Conservation (phyloP, 2,113 vertebrate species). For the Megalops atlanticus region DNA sequence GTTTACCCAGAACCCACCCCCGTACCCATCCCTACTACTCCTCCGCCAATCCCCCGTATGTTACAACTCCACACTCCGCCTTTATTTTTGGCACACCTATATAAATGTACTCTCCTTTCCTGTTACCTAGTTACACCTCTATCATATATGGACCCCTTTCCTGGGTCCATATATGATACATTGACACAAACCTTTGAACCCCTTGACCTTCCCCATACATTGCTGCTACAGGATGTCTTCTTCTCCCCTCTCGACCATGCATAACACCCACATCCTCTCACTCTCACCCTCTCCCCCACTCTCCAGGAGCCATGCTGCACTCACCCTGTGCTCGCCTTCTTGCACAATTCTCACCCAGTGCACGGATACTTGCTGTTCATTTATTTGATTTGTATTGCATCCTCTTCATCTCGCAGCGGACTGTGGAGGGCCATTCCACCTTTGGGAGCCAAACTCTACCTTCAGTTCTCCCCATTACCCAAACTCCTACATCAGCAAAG, state of each 20-base stretch:
- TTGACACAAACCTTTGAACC: neutral
- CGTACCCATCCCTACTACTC: conserved; percentile 63
- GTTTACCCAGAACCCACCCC: conserved; percentile 80
- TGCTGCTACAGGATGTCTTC: neutral
- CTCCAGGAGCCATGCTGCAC: too few species aligned
- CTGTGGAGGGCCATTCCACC: conserved; percentile 86
- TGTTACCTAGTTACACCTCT: too few species aligned
- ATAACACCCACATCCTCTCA: neutral
- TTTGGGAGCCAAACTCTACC: conserved; percentile 84
- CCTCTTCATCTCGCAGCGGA: conserved; percentile 72
- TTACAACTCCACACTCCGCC: neutral
- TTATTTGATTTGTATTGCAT: neutral
- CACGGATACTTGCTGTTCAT: neutral
- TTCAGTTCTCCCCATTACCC: conserved; percentile 87
- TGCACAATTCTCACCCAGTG: neutral
- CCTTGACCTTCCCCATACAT: neutral
- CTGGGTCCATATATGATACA: too few species aligned
- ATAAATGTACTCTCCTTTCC: too few species aligned
- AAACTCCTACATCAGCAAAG: conserved; percentile 72
- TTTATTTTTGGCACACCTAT: neutral
- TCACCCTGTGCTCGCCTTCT: neutral
- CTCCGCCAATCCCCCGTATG: conserved; percentile 73
- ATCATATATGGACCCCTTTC: too few species aligned
- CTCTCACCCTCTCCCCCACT: neutral
- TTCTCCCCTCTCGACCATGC: neutral